Conservation (phyloP, 2,113 vertebrate species). For the Ptilonorhynchus violaceus region DNA sequence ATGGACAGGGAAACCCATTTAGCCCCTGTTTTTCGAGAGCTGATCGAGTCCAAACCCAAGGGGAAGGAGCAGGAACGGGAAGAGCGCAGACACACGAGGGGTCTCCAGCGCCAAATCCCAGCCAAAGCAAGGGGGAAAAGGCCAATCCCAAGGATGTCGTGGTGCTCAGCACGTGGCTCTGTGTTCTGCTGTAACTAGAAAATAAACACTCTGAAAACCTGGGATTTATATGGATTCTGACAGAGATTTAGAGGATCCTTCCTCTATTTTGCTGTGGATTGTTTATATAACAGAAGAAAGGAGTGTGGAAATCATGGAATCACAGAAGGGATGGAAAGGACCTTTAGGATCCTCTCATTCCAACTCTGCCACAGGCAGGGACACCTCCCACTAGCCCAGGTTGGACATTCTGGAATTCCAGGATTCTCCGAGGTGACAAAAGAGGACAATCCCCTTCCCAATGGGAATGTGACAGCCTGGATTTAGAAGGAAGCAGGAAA, state of each 20-base stretch:
- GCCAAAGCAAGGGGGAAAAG: not conserved
- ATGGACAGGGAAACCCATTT: not conserved
- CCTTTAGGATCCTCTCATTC: not conserved
- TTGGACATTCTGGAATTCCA: not conserved
- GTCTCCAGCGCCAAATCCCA: not conserved
- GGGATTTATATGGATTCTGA: not conserved
- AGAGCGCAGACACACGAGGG: accelerated
- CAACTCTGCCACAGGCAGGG: not conserved
- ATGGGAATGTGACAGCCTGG: accelerated
- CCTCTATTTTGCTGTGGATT: accelerated
- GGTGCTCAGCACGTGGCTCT: not conserved
- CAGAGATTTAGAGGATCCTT: not conserved
- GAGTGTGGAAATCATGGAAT: not conserved
- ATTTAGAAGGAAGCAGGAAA: not conserved
- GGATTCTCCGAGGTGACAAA: not conserved
- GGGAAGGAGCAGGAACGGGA: not conserved
- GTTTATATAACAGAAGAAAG: not conserved
- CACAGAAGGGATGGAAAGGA: accelerated
- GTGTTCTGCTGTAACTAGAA: not conserved
- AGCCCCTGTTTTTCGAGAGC: accelerated
- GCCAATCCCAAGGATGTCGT: accelerated
- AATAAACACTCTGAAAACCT: not conserved
- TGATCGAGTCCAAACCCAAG: not conserved
- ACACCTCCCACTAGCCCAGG: not conserved
- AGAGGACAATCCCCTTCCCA: not conserved